Conservation (phyloP, 2,888 invertebrate species). For the Hypolimnas misippus region DNA sequence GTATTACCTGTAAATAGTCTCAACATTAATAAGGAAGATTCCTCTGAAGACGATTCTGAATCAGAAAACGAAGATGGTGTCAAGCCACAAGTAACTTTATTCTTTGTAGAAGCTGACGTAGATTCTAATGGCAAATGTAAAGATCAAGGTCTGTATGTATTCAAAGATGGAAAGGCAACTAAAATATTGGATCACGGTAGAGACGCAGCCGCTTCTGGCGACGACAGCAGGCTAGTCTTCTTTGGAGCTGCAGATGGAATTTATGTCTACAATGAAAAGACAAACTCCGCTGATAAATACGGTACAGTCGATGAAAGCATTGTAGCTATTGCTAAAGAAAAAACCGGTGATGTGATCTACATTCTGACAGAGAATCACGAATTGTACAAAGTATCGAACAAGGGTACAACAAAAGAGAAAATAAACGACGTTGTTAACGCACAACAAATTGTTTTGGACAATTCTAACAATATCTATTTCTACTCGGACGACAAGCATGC, state of each 20-base stretch:
- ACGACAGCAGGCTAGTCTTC: constrained; percentile 51
- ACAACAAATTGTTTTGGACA: constrained; percentile 62
- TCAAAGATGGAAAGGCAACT: constrained; percentile 46
- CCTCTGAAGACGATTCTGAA: constrained; percentile 27
- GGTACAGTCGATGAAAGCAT: constrained; percentile 48
- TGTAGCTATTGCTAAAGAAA: constrained; percentile 42
- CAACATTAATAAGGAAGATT: constrained; percentile 36
- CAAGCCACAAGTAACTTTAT: constrained; percentile 26
- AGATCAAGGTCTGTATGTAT: constrained; percentile 54
- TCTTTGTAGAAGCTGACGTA: constrained; percentile 49
- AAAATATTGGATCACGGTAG: constrained; percentile 57
- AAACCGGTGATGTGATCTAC: constrained; percentile 53
- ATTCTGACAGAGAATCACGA: constrained; percentile 58
- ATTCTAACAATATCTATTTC: constrained; percentile 61
- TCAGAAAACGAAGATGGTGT: constrained; percentile 32
- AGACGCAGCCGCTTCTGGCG: constrained; percentile 51
- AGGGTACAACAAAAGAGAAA: constrained; percentile 58
- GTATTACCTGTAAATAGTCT: constrained; percentile 44
- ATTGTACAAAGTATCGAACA: constrained; percentile 62
- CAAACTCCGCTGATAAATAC: constrained; percentile 45
- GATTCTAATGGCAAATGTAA: constrained; percentile 26
- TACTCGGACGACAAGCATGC: constrained; percentile 53
- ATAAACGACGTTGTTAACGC: constrained; percentile 55
- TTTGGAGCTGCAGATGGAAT: constrained; percentile 60
- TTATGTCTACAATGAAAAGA: constrained; percentile 51